Evolutionary conservation across 2,888 invertebrate genomes (phyloP), one percentile per base, ranked within the genome.

Genomic region (Digitonthophagus gazella): DNA sequence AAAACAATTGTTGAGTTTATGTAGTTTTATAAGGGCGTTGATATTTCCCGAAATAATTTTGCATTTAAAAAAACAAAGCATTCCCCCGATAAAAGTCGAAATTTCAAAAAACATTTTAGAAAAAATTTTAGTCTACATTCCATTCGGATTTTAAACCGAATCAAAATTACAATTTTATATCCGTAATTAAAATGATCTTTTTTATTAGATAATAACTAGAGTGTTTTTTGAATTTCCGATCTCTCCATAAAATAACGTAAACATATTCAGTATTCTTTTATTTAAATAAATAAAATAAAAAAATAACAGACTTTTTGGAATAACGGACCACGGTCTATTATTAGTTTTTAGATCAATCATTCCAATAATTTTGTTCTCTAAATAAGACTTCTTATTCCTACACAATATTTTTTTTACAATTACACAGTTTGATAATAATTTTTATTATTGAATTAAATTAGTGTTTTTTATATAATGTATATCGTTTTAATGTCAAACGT

Each of bases 361-460:
- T 82, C 82, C 82, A 82, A 61, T 19, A 16, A n/a, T 76, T 75
- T 73, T 78, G 78, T 78, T 78, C 79, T 79, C 80, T 81, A 79
- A 80, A 79, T 78, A 79, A 75, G 76, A 74, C 76, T 76, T 66
- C 79, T 61, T 61, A 11, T 20, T 18, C 61, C 61, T n/a, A n/a
- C 61, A 19, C 61, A 14, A 44, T 44, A 44, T 44, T 44, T 44
- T 44, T 44, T 44, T 44, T 44, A 44, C 28, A 44, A 44, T 44
- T n/a, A n/a, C 65, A 69, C 58, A 55, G 28, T 64, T 67, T 64
- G 54, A 67, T 67, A 80, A 78, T 80, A 79, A 79, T 78, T 75
- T 78, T 77, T 76, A 79, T 79, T 78, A 67, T 71, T 65, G 56
- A 67, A 65, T 69, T 74, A 69, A 66, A 64, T 67, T 14, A 61